phyloP scores from a whole-genome alignment of 1,140 invertebrate species.

The Hyles euphorbiae region DNA sequence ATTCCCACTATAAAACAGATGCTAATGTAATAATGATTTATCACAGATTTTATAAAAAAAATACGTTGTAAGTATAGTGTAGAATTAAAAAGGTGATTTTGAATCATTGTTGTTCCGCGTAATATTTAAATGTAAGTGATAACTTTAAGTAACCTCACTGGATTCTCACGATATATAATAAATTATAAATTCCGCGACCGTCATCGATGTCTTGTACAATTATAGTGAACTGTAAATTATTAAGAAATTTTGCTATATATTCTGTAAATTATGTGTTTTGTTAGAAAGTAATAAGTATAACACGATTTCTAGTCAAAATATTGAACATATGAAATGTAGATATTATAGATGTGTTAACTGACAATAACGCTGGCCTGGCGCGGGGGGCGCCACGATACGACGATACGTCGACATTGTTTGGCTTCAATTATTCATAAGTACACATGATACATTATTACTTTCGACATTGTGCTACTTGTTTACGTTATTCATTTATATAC shows the following conservation, averaged over 20 bases:
- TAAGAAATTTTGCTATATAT: constrained; percentile 59
- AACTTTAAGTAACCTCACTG: constrained; percentile 12
- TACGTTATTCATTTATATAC: constrained; percentile 38
- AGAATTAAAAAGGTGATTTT: constrained; percentile 34
- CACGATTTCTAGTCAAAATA: constrained; percentile 75
- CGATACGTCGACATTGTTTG: constrained; percentile 26
- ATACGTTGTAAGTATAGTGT: constrained; percentile 25
- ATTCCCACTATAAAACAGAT: constrained; percentile 9
- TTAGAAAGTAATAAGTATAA: constrained; percentile 68
- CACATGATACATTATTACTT: constrained; percentile 53
- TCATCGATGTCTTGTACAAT: constrained; percentile 68
- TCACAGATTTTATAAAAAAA: constrained; percentile 21
- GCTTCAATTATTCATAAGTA: constrained; percentile 45
- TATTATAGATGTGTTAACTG: constrained; percentile 60
- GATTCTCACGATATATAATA: constrained; percentile 33
- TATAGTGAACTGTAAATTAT: constrained; percentile 59
- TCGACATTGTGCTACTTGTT: constrained; percentile 35
- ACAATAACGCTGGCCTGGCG: constrained; percentile 69
- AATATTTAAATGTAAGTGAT: constrained; percentile 7
- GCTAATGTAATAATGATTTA: constrained; percentile 19
- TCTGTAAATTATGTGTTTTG: constrained; percentile 70
- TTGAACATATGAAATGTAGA: constrained; percentile 72
- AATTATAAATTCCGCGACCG: constrained; percentile 40
- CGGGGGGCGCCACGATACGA: constrained; percentile 9
- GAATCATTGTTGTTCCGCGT: constrained; percentile 35